Percentiles rank a stretch among this genome's conserved stretches.
phyloP scores from a whole-genome alignment of 2,888 invertebrate genomes.

The Drosophila diplacantha region DNA sequence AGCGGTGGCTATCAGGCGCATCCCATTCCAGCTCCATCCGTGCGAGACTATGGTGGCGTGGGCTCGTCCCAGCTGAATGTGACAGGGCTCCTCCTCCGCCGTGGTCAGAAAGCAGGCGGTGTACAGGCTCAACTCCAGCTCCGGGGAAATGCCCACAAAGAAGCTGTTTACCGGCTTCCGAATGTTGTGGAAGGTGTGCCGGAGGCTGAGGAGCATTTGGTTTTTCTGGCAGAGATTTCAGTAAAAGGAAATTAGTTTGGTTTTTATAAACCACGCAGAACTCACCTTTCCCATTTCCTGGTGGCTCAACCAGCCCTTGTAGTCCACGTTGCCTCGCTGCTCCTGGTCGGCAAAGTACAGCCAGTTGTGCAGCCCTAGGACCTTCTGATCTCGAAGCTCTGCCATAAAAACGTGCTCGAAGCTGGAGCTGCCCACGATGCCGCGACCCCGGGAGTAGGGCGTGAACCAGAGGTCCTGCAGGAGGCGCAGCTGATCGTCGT shows the following conservation, averaged over 20 bases:
- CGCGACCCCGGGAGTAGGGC: conserved; percentile 67
- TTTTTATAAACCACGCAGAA: background rate
- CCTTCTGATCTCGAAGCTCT: conserved; percentile 62
- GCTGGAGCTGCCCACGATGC: conserved; percentile 71
- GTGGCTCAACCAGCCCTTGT: conserved; percentile 65
- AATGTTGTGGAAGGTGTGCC: conserved; percentile 61
- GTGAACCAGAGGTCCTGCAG: conserved; percentile 72
- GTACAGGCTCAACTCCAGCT: conserved; percentile 70
- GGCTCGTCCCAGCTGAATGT: conserved; percentile 61
- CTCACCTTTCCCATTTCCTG: conserved; percentile 64
- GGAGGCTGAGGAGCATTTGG: conserved; percentile 52
- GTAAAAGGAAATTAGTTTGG: background rate
- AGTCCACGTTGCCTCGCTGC: conserved; percentile 66
- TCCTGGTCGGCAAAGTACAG: conserved; percentile 73
- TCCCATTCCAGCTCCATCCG: conserved; percentile 67
- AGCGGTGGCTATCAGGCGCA: conserved; percentile 63
- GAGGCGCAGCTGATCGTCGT: conserved; percentile 62
- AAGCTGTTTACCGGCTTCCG: conserved; percentile 60
- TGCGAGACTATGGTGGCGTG: conserved; percentile 61
- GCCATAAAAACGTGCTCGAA: conserved; percentile 74
- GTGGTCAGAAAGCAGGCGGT: conserved; percentile 70
- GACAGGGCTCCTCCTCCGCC: conserved; percentile 60
- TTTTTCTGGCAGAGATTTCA: conserved; percentile 40
- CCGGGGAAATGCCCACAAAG: conserved; percentile 70
- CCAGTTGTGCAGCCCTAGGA: conserved; percentile 74